phyloP scores from a whole-genome alignment of 1,140 invertebrate species.

The Aporrectodea caliginosa region DNA sequence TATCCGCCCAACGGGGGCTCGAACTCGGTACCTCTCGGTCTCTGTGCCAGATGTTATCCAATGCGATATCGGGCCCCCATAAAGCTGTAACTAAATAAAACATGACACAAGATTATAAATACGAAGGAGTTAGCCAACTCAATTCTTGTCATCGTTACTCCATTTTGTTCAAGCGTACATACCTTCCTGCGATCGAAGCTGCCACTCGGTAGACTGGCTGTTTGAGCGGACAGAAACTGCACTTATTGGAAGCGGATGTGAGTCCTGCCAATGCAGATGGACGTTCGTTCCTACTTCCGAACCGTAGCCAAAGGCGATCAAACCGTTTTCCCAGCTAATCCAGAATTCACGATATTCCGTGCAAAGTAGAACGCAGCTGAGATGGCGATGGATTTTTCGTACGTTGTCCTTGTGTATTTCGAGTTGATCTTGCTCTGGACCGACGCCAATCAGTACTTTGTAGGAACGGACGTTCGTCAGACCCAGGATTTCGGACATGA shows the following conservation, averaged over 20 bases:
- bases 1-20: too few relatives aligned
- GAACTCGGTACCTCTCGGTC: too few relatives aligned
- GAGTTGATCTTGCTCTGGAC: background rate
- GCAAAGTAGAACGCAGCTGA: conserved; percentile 7
- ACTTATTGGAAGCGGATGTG: conserved; percentile 4
- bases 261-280: background rate
- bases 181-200: background rate
- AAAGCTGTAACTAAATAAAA: too few relatives aligned
- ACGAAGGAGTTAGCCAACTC: too few relatives aligned
- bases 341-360: background rate
- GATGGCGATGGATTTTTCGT: background rate
- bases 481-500: background rate
- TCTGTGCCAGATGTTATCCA: too few relatives aligned
- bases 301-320: conserved; percentile 12
- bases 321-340: conserved; percentile 12
- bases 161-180: too few relatives aligned
- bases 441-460: background rate
- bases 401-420: background rate
- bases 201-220: background rate
- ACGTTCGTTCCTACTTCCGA: background rate
- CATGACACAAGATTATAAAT: too few relatives aligned
- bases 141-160: too few relatives aligned
- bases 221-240: background rate
- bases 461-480: background rate
- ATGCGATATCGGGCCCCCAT: too few relatives aligned